phyloP scores from a whole-genome alignment of 2,888 invertebrate species.

The Andrena hattorfiana region DNA sequence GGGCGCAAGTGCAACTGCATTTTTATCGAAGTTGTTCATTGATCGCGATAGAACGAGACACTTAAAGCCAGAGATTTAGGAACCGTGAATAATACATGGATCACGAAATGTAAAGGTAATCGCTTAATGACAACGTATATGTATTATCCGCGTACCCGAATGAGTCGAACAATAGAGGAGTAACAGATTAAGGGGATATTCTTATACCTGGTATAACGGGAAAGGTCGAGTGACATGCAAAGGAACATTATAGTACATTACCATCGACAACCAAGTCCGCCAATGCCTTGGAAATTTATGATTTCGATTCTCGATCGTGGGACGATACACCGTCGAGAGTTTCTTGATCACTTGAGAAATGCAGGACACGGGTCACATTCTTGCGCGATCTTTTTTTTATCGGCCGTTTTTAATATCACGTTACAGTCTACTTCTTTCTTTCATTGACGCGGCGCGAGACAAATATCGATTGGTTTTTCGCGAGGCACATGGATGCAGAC shows the following conservation, averaged over 20 bases:
- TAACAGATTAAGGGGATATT: too few relatives aligned
- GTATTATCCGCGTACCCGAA: too few relatives aligned
- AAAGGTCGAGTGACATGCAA: too few relatives aligned
- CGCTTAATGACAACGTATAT: too few relatives aligned
- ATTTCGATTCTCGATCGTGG: background rate
- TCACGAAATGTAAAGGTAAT: too few relatives aligned
- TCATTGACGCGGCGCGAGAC: slow-evolving; percentile 37
- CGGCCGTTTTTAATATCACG: slow-evolving; percentile 32
- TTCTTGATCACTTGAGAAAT: background rate
- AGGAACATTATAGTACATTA: slow-evolving; percentile 26
- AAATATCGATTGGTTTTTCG: slow-evolving; percentile 50
- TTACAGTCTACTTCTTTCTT: slow-evolving; percentile 47
- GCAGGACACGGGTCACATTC: background rate
- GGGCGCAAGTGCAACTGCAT: background rate
- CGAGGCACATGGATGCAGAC: slow-evolving; percentile 30
- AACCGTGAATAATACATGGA: too few relatives aligned
- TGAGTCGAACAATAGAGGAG: background rate
- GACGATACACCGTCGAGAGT: background rate
- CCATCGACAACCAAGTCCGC: background rate
- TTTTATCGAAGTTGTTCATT: background rate
- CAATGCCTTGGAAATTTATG: background rate
- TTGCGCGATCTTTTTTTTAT: slow-evolving; percentile 35
- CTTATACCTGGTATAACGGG: too few relatives aligned
- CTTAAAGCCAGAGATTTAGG: slow-evolving; percentile 18
- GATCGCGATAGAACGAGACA: slow-evolving; percentile 14